A percentile compares a stretch with the other conserved stretches of the same genome.
These are phyloP conservation scores for Lacanobia wlatinum DNA, from an alignment of 2,888 invertebrate species.

Conservation along the genomic window DNA sequence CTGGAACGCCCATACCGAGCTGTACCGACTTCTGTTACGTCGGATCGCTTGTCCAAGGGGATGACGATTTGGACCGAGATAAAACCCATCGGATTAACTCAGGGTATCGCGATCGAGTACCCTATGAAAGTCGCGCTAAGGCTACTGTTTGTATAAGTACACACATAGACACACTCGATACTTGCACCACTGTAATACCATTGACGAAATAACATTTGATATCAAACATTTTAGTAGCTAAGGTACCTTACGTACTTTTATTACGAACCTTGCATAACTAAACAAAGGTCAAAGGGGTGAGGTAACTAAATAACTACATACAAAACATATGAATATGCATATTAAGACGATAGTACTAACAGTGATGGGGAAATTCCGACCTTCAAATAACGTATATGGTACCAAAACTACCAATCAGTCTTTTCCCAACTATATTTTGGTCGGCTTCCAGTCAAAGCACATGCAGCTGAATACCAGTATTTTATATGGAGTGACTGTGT, in stretches of 20 bases:
- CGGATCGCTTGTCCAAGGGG: too few species aligned
- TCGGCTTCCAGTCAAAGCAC: not conserved
- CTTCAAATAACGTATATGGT: not conserved
- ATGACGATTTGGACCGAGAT: too few species aligned
- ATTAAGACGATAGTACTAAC: slow-evolving; percentile 3
- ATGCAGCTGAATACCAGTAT: not conserved
- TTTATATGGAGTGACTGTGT: too few species aligned
- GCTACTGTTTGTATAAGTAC: too few species aligned
- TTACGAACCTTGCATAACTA: slow-evolving; percentile 27
- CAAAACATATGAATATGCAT: slow-evolving; percentile 27
- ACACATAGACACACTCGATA: too few species aligned
- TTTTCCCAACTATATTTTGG: not conserved
- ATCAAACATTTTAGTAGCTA: not conserved
- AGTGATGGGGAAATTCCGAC: not conserved
- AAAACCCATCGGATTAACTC: too few species aligned
- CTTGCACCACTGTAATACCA: too few species aligned
- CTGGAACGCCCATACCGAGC: too few species aligned
- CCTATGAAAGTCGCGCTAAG: too few species aligned
- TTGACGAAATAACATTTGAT: not conserved
- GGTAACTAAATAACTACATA: slow-evolving; percentile 1
- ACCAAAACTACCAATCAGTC: not conserved
- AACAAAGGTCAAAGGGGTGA: slow-evolving; percentile 30
- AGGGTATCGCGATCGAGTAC: too few species aligned
- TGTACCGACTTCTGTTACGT: too few species aligned
- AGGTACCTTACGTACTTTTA: slow-evolving; percentile 1